Evolutionary conservation across 2,888 invertebrate genomes (phyloP).

Genomic region (Bunonema sp.): DNA sequence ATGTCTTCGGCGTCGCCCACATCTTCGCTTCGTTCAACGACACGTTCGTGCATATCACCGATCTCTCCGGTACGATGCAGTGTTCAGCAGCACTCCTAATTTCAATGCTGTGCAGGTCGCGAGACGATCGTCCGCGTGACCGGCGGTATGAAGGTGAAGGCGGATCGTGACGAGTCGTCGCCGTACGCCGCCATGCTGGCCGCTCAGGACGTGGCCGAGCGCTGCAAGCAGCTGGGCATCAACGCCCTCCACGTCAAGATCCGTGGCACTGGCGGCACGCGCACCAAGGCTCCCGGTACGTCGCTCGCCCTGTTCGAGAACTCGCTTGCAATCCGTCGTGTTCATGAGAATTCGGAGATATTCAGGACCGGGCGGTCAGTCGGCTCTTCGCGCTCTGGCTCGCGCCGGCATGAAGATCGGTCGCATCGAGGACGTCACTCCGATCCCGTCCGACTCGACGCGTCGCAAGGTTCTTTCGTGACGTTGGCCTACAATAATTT

Average conservation of each 20-base stretch:
- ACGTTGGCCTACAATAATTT: too few species aligned
- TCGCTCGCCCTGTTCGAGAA: neutral
- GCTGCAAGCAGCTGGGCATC: conserved; percentile 80
- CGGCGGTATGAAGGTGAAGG: conserved; percentile 89
- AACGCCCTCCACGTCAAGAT: conserved; percentile 94
- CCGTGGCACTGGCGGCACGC: conserved; percentile 78
- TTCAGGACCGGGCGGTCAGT: conserved; percentile 89
- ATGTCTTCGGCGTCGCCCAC: conserved; percentile 95
- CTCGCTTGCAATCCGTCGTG: neutral
- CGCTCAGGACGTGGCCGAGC: conserved; percentile 97
- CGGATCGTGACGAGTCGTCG: conserved; percentile 97
- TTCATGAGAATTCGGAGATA: conserved; percentile 89
- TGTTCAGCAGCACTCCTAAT: neutral
- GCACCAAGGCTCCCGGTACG: conserved; percentile 44
- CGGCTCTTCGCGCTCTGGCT: conserved; percentile 88
- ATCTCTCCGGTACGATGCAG: conserved; percentile 67
- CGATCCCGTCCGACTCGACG: conserved; percentile 95
- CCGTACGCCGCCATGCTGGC: conserved; percentile 99
- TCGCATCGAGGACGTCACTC: conserved; percentile 91
- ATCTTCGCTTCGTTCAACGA: conserved; percentile 99
- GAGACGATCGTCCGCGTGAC: conserved; percentile 67
- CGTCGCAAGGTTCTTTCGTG: too few species aligned
- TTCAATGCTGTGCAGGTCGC: conserved; percentile 27
- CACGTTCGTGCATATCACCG: conserved; percentile 98
- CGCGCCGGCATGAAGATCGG: conserved; percentile 99